phyloP scores from a whole-genome alignment of 1,140 invertebrate genomes.

The Palaemon carinicauda region DNA sequence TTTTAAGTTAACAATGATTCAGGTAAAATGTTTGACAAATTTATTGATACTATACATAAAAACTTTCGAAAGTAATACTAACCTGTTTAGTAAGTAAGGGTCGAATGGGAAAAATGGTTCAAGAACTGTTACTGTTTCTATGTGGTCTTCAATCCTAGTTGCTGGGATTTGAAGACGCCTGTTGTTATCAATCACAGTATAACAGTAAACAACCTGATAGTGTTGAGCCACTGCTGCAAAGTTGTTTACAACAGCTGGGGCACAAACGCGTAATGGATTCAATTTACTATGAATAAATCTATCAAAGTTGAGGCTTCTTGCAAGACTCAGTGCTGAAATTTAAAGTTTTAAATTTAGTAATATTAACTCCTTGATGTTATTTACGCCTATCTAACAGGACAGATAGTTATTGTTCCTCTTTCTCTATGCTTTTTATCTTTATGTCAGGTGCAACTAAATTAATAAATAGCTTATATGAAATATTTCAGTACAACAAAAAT shows the following conservation, averaged over 20 bases:
- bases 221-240: conserved; percentile 85
- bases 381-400: background rate
- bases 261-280: conserved; percentile 85
- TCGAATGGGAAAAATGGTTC: conserved; percentile 85
- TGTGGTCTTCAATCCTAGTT: background rate
- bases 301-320: conserved; percentile 74
- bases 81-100: conserved; percentile 76
- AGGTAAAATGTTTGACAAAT: too few relatives aligned
- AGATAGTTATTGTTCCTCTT: too few relatives aligned
- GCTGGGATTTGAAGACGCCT: conserved; percentile 61
- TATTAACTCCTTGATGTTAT: background rate
- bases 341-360: background rate
- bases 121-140: conserved; percentile 61
- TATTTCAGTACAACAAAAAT: background rate
- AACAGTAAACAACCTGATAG: conserved; percentile 93
- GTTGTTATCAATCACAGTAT: conserved; percentile 88
- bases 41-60: too few relatives aligned
- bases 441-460: background rate
- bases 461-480: background rate
- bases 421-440: background rate
- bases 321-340: conserved; percentile 30
- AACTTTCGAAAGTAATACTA: too few relatives aligned
- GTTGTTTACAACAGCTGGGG: conserved; percentile 78
- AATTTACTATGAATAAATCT: conserved; percentile 83
- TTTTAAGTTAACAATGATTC: too few relatives aligned